Evolutionary conservation across 1,140 invertebrate genomes (phyloP), one percentile per base, ranked within the genome.

Genomic region (Pogonus chalceus): DNA sequence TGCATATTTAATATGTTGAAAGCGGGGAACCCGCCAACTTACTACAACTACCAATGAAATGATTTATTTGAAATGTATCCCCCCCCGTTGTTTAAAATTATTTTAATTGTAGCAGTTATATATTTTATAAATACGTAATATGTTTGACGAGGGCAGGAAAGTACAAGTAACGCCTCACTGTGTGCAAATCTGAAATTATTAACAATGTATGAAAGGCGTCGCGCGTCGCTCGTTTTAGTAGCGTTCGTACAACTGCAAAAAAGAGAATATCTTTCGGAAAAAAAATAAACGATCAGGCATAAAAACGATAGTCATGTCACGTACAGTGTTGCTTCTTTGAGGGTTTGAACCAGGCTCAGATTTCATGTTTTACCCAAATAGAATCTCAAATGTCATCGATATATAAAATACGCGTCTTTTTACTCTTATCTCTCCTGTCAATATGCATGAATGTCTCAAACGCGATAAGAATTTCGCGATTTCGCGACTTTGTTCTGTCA

Each of bases 311-410:
- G 37, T 43, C 37, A 43, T 16, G 18, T 43, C 37, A 43, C 37
- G 37, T 43, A 12, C 18, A n/a, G n/a, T 16, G 9, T 10, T 43
- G 37, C 37, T 7, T 43, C 7, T 16, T 10, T 43, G 37, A 10
- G 7, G 7, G 7, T 43, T 43, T 43, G 37, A 43, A 16, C 37
- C 18, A 7, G 26, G 37, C 37, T 43, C 37, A 43, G 37, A 43
- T 43, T 43, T 43, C 37, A 43, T 43, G 37, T 43, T 43, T 12
- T 43, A 43, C 37, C 37, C 37, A 43, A 43, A 43, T 43, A 43
- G 37, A 43, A 43, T 43, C 37, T 43, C 37, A 43, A 43, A 43
- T 43, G 37, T 43, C 37, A 43, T 43, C 37, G 37, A 43, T 43
- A 43, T 43, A 43, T n/a, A 43, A 31, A 43, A 43, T 43, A 43